These are phyloP conservation scores for Lochmaea capreae DNA, from an alignment of 2,888 invertebrate species.

Conservation along the genomic window DNA sequence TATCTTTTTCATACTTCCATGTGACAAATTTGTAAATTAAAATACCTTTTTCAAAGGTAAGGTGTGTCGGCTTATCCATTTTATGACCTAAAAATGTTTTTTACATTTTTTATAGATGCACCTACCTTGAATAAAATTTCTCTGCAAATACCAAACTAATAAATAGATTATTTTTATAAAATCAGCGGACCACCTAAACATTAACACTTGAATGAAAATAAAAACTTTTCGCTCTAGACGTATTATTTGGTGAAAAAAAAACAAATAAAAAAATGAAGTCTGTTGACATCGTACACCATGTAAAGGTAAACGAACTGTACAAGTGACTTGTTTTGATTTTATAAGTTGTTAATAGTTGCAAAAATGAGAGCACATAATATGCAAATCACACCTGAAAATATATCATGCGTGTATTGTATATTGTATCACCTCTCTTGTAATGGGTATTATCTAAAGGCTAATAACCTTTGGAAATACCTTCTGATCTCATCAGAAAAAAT, in stretches of 20 bases:
- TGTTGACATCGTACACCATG: slow-evolving; percentile 32
- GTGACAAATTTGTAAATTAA: too few species aligned
- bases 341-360: slow-evolving; percentile 34
- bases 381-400: slow-evolving; percentile 41
- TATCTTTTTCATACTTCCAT: too few species aligned
- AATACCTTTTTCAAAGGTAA: too few species aligned
- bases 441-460: slow-evolving; percentile 38
- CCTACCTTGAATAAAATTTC: too few species aligned
- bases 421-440: slow-evolving; percentile 33
- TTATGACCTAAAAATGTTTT: too few species aligned
- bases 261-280: slow-evolving; percentile 37
- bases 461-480: slow-evolving; percentile 39
- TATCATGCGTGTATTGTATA: slow-evolving; percentile 38
- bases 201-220: not conserved
- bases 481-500: slow-evolving; percentile 36
- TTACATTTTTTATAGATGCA: too few species aligned
- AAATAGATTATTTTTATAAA: not conserved
- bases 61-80: too few species aligned
- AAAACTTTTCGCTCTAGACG: not conserved
- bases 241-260: not conserved
- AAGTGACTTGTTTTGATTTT: slow-evolving; percentile 37
- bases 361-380: slow-evolving; percentile 37
- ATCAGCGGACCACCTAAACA: not conserved
- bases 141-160: not conserved
- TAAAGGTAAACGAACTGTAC: slow-evolving; percentile 47